These are phyloP conservation scores for Microtus montanus DNA, from an alignment of 2,113 vertebrate species.

Conservation along the genomic window DNA sequence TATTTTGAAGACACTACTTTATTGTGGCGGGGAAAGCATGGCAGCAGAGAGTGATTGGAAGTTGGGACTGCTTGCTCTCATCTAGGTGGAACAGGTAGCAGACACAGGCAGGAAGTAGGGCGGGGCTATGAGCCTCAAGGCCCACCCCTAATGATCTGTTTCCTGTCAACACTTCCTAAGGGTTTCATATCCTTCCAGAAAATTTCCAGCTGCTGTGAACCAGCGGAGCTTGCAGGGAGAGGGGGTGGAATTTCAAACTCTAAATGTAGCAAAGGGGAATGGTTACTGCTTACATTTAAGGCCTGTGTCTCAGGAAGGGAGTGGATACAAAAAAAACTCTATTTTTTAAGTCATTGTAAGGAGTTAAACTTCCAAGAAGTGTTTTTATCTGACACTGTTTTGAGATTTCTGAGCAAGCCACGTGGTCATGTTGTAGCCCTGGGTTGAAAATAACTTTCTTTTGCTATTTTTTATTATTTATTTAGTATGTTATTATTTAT, in stretches of 20 bases:
- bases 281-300: not conserved
- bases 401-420: not conserved
- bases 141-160: not conserved
- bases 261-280: not conserved
- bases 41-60: not conserved
- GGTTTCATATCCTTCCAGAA: not conserved
- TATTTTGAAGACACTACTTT: not conserved
- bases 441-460: not conserved
- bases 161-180: not conserved
- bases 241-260: not conserved
- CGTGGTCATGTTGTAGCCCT: not conserved
- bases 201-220: too few species aligned
- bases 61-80: not conserved
- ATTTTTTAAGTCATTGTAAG: not conserved
- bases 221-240: fast-evolving
- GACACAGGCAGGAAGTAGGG: not conserved
- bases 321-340: not conserved
- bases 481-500: too few species aligned
- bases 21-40: not conserved
- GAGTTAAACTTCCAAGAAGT: not conserved
- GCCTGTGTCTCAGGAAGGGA: fast-evolving
- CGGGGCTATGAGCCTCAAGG: not conserved
- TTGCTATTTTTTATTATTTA: too few species aligned
- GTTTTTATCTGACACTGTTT: not conserved
- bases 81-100: not conserved